Base-by-base conservation (phyloP, 1,140 invertebrate genomes). In the Drosophila kepulauana region DNA sequence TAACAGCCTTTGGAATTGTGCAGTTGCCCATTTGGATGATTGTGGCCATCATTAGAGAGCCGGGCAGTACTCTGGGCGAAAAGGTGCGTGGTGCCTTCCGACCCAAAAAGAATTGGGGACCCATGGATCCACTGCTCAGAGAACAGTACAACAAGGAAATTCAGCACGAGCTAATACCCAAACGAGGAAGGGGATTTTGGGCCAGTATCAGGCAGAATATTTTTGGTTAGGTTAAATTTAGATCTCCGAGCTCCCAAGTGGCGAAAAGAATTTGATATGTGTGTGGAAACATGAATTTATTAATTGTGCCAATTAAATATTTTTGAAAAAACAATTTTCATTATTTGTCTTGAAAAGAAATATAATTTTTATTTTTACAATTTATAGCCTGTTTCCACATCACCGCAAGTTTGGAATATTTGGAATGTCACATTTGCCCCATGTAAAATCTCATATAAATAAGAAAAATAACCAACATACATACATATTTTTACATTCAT, bases 21-120 rank as follows among this genome's bases (percentile, higher is more conserved):
- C 94, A 95, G 75, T 48, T 95, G 13, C 95, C 95, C 3, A 80
- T 95, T 48, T 95, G 94, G 93, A 92, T 93, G 68, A 62, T 93
- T n/a, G 92, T 93, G n/a, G 93, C 93, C 11, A 81, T 94, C 15
- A 57, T 93, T 1, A 87, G 93, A 0, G 93, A 94, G 16, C 93
- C 92, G 3, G 74, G 89, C 8, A 58, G 59, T 2, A 82, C 80
- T 6, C 46, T 91, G 57, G 45, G 67, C 1, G 82, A 84, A 92
- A 95, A 94, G 92, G 73, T 95, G 1, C 41, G 75, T 3, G 91
- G 86, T 2, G 92, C 93, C 0, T 94, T 93, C 38, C 91, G 56
- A 20, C 94, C 93, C 3, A 93, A 93, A 0, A 75, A 91, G 6
- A 82, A 94, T 6, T 95, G 95, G 95, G 94, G 95, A 8, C 95